phyloP scores from a whole-genome alignment of 2,888 invertebrate species.

The Polylopha cassiicola region DNA sequence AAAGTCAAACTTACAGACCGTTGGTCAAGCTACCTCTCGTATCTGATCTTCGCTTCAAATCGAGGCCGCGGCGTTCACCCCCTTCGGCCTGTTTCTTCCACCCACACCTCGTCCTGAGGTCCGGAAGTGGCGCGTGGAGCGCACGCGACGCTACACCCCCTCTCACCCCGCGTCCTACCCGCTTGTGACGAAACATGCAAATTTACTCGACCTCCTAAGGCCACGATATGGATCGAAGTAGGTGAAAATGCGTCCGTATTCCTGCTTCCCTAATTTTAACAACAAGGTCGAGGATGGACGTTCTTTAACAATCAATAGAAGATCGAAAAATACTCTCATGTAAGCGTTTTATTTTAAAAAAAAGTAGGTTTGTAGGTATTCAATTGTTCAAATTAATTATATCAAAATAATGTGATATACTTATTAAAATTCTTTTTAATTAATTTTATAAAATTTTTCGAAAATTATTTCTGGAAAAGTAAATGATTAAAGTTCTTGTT shows the following conservation, averaged over 20 bases:
- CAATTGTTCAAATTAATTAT: too few relatives aligned
- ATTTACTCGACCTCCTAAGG: constrained; percentile 27
- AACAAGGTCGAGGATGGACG: constrained; percentile 47
- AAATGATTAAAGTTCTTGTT: too few relatives aligned
- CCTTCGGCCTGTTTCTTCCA: too few relatives aligned
- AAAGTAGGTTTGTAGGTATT: too few relatives aligned
- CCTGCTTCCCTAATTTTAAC: constrained; percentile 31
- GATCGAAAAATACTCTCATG: too few relatives aligned
- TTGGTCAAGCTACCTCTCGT: constrained; percentile 39
- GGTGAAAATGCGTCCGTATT: constrained; percentile 52
- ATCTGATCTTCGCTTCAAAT: constrained; percentile 54
- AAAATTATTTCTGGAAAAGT: too few relatives aligned
- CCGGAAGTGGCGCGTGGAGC: constrained; percentile 60
- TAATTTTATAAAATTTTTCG: too few relatives aligned
- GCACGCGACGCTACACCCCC: constrained; percentile 49
- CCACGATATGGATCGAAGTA: constrained; percentile 41
- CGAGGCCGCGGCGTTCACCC: constrained; percentile 52
- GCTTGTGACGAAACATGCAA: constrained; percentile 30
- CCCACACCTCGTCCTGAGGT: constrained; percentile 24
- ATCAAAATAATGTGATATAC: too few relatives aligned
- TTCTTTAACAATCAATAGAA: too few relatives aligned
- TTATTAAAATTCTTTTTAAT: too few relatives aligned
- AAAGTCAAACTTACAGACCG: constrained; percentile 10
- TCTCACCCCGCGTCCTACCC: constrained; percentile 20
- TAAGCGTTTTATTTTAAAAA: too few relatives aligned